Base-by-base conservation (phyloP, 2,113 vertebrate species). In the Myocastor coypus region DNA sequence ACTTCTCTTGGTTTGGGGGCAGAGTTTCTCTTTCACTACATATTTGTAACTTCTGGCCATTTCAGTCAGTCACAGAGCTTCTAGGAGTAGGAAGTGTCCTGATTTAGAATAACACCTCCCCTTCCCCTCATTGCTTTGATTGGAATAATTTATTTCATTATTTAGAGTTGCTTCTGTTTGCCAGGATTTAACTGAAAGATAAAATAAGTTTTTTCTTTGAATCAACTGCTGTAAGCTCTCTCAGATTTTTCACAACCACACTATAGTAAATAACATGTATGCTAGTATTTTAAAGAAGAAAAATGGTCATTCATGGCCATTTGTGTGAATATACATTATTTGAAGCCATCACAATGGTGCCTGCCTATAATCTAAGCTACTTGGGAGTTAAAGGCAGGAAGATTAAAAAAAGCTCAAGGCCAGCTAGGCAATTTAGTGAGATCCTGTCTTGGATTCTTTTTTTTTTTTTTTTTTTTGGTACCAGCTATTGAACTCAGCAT, bases 131-230 rank as follows among this genome's bases (percentile, higher is more conserved):
- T 55, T 94, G 52, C 19, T 94, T 32, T 13, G 19, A 30, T 6
- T 57, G 86, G 75, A 86, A 32, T 78, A 77, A 57, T 91, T 75
- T 71, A 59, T 83, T 92, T 91, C 24, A 69, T 46, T 83, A 4
- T 94, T 87, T 75, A 34, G 22, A 89, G 30, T 75, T 64, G 20
- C 28, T 78, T 68, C 46, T 91, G 32, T 92, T 96, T 34, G 30
- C 40, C 40, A 80, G 34, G 28, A 82, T 75, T 93, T 93, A 87
- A 89, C 28, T 86, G 40, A 91, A 69, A 3, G 61, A 7, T 85
- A 61, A 93, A 80, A 63, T 34, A 89, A 81, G 34, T 82, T 93
- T 88, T 61, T 14, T 42, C n/a, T 88, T 93, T 96, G 59, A 22
- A 59, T 73, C 77, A 61, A 87, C 24, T 68, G 34, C 52, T 87